Evolutionary conservation across 2,888 invertebrate species (phyloP).

Genomic region (Trissoscelio sp.): DNA sequence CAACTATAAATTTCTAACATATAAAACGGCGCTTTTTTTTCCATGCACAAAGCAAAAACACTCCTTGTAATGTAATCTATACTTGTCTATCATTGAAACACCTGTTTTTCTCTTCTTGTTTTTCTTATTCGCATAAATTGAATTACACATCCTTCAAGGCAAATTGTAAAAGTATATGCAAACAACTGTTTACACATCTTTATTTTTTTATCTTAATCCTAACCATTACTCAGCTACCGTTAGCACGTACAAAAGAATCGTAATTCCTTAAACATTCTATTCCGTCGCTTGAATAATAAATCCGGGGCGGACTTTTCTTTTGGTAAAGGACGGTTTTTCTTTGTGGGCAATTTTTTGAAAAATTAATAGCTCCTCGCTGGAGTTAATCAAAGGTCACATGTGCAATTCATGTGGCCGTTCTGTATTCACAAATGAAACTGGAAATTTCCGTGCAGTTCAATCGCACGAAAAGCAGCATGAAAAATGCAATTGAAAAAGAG

Average conservation of each 20-base stretch:
- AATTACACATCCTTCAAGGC: too few species aligned
- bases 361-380: not conserved
- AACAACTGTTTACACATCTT: too few species aligned
- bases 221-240: not conserved
- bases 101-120: too few species aligned
- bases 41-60: too few species aligned
- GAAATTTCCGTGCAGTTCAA: not conserved
- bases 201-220: not conserved
- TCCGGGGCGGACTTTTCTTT: too few species aligned
- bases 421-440: not conserved
- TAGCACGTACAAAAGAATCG: not conserved
- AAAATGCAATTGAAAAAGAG: not conserved
- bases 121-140: too few species aligned
- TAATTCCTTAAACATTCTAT: not conserved
- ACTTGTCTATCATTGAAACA: too few species aligned
- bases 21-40: too few species aligned
- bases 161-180: too few species aligned
- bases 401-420: conserved; percentile 1
- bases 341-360: not conserved
- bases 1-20: too few species aligned
- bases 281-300: not conserved
- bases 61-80: too few species aligned
- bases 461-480: not conserved
- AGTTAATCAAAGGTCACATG: conserved; percentile 4
- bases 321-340: not conserved